Evolutionary conservation across 2,888 invertebrate genomes (phyloP).

Genomic region (Leptinotarsa juncta): DNA sequence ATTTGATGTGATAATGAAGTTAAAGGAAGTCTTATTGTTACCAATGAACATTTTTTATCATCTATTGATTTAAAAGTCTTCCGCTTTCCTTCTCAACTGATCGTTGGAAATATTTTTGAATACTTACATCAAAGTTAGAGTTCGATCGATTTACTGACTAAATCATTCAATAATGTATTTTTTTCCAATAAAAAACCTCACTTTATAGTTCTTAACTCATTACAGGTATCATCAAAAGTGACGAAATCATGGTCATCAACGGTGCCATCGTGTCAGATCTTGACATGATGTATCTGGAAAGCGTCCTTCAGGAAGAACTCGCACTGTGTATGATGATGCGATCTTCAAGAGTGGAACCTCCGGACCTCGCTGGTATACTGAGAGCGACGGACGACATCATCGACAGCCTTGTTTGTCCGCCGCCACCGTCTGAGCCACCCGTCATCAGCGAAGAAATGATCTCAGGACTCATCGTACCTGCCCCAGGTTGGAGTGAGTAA

Average conservation of each 20-base stretch:
- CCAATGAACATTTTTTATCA: too few relatives aligned
- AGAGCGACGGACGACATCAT: constrained; percentile 96
- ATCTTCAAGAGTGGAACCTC: constrained; percentile 85
- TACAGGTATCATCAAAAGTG: constrained; percentile 94
- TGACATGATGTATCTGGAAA: constrained; percentile 99
- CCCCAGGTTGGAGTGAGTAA: constrained; percentile 92
- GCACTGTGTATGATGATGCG: constrained; percentile 97
- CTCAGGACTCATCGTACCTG: constrained; percentile 95
- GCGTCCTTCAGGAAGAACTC: constrained; percentile 93
- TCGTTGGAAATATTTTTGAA: too few relatives aligned
- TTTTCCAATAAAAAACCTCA: background rate
- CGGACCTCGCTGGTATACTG: constrained; percentile 75
- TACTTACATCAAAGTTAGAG: too few relatives aligned
- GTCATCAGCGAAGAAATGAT: constrained; percentile 96
- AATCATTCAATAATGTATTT: too few relatives aligned
- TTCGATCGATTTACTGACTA: too few relatives aligned
- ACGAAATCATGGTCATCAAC: constrained; percentile 99
- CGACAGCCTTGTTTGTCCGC: constrained; percentile 94
- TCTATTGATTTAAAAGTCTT: too few relatives aligned
- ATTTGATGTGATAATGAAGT: too few relatives aligned
- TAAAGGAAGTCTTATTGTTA: too few relatives aligned
- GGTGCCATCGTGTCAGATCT: constrained; percentile 97
- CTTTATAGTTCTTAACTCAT: background rate
- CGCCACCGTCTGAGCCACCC: constrained; percentile 93
- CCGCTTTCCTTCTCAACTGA: too few relatives aligned